Evolutionary conservation across 2,113 vertebrate genomes (phyloP), one percentile per base, ranked within the genome.

Genomic region (Petrocephalus microphthalmus): DNA sequence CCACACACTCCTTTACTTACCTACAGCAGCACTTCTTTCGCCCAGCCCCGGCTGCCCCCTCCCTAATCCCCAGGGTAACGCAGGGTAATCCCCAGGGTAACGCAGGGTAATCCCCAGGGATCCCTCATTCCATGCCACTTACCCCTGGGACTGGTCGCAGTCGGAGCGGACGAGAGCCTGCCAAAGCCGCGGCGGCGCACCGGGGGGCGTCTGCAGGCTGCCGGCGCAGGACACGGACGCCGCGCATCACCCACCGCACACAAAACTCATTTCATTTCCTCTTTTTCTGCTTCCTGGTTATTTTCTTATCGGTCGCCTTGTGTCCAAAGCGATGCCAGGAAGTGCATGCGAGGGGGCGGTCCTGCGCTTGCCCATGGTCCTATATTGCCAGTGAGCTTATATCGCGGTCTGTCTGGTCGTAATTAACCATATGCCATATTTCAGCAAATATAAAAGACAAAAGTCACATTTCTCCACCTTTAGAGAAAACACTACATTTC

Each of bases 241-340:
- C 22, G 20, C 17, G 20, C 84, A 85, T 92, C 92, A 93, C 94
- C 91, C 93, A 93, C 94, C 94, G 93, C 91, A 89, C 90, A 93
- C 89, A 94, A 94, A 93, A 95, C 94, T 85, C 88, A 90, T 91
- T 42, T 90, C 92, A 95, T 94, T 96, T 96, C 95, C 95, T 91
- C 91, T 95, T 96, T 78, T 49, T 86, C 95, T 95, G 93, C 92
- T 94, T 94, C 93, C 93, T 94, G 93, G 92, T 95, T 87, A 95
- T 96, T 96, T 96, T 94, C 94, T 95, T 96, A 96, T 94, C 89
- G 20, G 90, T 91, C 89, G 91, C 92, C 91, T 91, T 92, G 88
- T 85, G 92, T 91, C 92, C 91, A 89, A 82, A 89, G 6, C 88
- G 90, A 89, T 42, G 85, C 84, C 91, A 89, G 91, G 91, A 88